These are phyloP conservation scores for Dipodomys ordii DNA, from an alignment of 2,113 vertebrate genomes.

Conservation along the genomic window DNA sequence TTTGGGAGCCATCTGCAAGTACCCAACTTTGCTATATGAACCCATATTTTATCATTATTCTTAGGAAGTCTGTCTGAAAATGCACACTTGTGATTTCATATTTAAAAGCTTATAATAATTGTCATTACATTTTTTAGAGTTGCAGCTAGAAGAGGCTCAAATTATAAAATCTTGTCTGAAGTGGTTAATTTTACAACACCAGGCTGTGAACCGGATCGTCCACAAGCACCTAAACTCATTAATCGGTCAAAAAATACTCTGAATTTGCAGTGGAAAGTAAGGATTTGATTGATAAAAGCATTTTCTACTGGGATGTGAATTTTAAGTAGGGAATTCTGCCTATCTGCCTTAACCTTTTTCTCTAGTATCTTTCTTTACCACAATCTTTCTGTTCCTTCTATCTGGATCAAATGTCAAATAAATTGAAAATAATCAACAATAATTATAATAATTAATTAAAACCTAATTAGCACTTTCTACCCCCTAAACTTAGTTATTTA, in stretches of 20 bases:
- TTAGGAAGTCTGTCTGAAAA: neutral
- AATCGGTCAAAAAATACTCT: slow-evolving; percentile 89
- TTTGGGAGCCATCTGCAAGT: neutral
- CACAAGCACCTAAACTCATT: slow-evolving; percentile 86
- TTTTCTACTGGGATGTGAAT: neutral
- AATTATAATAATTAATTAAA: slow-evolving; percentile 42
- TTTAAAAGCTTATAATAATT: slow-evolving; percentile 17
- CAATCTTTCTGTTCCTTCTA: neutral
- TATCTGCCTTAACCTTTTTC: neutral
- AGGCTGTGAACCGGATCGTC: slow-evolving; percentile 88
- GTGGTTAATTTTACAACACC: slow-evolving; percentile 88
- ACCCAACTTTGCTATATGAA: neutral
- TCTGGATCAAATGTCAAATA: neutral
- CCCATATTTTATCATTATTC: slow-evolving; percentile 12
- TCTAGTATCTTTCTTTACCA: neutral
- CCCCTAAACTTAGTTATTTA: slow-evolving; percentile 23
- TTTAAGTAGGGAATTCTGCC: slow-evolving; percentile 16
- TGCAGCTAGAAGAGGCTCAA: slow-evolving; percentile 85
- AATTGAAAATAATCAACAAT: slow-evolving; percentile 28
- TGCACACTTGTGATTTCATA: neutral
- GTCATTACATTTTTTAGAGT: slow-evolving; percentile 84
- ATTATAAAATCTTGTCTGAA: slow-evolving; percentile 87
- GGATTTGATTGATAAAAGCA: slow-evolving; percentile 18
- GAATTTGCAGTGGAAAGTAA: slow-evolving; percentile 90
- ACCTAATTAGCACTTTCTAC: neutral